phyloP scores from a whole-genome alignment of 2,797 vertebrate genomes.

The Tapirus indicus region DNA sequence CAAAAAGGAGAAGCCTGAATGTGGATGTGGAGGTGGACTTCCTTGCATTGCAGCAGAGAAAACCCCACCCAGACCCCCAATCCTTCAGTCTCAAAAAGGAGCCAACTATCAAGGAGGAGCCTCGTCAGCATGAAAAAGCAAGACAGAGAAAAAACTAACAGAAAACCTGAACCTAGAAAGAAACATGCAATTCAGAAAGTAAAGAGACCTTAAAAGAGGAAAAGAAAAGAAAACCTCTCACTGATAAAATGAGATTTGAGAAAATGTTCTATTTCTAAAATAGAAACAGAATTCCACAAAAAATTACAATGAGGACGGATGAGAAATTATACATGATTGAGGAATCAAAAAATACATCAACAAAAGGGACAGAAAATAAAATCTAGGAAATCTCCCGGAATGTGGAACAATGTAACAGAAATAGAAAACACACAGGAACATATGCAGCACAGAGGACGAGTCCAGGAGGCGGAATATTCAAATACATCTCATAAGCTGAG shows the following conservation, averaged over 20 bases:
- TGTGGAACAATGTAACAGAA: background rate
- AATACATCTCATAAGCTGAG: background rate
- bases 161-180: background rate
- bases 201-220: background rate
- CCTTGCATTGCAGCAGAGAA: background rate
- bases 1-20: background rate
- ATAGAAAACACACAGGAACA: background rate
- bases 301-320: background rate
- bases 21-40: rapidly evolving
- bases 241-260: background rate
- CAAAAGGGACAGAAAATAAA: background rate
- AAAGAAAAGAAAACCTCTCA: background rate
- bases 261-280: background rate
- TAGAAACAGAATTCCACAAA: background rate
- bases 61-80: background rate
- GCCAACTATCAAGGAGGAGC: background rate
- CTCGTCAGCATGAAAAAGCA: background rate
- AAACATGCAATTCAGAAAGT: background rate
- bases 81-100: background rate
- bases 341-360: background rate
- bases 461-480: background rate
- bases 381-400: background rate
- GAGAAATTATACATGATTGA: background rate
- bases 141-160: background rate
- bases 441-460: background rate